These are phyloP conservation scores for Argyrosomus japonicus DNA, from an alignment of 2,113 vertebrate species.

Conservation along the genomic window DNA sequence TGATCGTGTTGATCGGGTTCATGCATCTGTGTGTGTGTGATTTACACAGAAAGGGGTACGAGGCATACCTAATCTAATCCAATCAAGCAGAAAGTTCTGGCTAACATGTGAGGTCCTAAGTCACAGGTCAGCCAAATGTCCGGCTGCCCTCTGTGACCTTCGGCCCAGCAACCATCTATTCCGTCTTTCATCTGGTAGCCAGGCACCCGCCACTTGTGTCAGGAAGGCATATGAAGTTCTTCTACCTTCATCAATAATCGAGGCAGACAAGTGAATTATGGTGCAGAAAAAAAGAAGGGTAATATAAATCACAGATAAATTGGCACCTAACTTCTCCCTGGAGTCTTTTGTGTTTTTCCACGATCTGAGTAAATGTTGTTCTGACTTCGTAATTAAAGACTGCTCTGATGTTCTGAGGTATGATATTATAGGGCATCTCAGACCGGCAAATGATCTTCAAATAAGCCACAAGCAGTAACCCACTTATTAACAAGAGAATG, in stretches of 20 bases:
- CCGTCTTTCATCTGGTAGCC: constrained; percentile 73
- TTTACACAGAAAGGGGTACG: constrained; percentile 46
- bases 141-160: constrained; percentile 78
- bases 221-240: constrained; percentile 42
- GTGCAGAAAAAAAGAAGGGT: constrained; percentile 32
- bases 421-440: constrained; percentile 67
- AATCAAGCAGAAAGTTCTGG: constrained; percentile 63
- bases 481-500: constrained; percentile 72
- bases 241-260: constrained; percentile 52
- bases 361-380: constrained; percentile 61
- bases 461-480: constrained; percentile 74
- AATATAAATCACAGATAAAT: constrained; percentile 69
- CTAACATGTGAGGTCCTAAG: constrained; percentile 65
- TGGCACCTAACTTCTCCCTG: constrained; percentile 51
- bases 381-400: constrained; percentile 77
- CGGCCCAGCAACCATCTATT: constrained; percentile 53
- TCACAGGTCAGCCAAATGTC: constrained; percentile 77
- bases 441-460: constrained; percentile 77
- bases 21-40: constrained; percentile 30
- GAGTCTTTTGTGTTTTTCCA: constrained; percentile 65
- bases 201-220: constrained; percentile 42
- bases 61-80: constrained; percentile 69
- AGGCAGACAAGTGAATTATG: constrained; percentile 61
- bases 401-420: constrained; percentile 68
- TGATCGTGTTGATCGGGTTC: constrained; percentile 17